Evolutionary conservation across 2,888 invertebrate species (phyloP).

Genomic region (Polietes domitor): DNA sequence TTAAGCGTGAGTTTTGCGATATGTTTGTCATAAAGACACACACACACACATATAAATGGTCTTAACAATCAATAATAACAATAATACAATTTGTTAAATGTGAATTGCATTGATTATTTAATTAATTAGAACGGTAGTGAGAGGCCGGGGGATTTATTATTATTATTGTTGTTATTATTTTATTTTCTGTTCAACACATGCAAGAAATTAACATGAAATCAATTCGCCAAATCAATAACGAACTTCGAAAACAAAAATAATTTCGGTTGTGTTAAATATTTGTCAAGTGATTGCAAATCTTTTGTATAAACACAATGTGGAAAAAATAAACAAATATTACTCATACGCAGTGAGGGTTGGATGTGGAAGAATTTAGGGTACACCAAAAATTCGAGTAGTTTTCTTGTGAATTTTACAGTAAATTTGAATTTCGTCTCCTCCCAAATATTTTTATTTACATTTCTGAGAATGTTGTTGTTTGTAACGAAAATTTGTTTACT

Average conservation of each 20-base stretch:
- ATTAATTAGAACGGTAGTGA: neutral
- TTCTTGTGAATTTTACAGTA: too few species aligned
- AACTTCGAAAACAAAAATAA: neutral
- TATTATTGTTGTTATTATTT: neutral
- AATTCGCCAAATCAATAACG: slow-evolving; percentile 20
- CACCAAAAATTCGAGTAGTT: too few species aligned
- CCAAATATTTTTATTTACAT: too few species aligned
- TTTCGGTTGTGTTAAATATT: neutral
- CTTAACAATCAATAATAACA: neutral
- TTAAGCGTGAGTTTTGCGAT: too few species aligned
- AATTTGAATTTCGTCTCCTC: too few species aligned
- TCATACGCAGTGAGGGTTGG: slow-evolving; percentile 52
- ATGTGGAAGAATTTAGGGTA: too few species aligned
- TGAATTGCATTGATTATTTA: neutral
- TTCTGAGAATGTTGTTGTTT: too few species aligned
- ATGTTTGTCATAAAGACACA: too few species aligned
- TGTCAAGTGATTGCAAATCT: neutral
- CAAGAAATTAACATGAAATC: neutral
- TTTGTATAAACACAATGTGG: neutral
- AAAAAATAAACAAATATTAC: slow-evolving; percentile 47
- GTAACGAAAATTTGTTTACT: too few species aligned
- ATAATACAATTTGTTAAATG: too few species aligned
- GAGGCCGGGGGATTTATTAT: neutral
- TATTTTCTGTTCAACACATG: neutral
- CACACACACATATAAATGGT: too few species aligned